These are phyloP conservation scores for Megaceryle maxima DNA, from an alignment of 2,113 vertebrate genomes.

Conservation along the genomic window DNA sequence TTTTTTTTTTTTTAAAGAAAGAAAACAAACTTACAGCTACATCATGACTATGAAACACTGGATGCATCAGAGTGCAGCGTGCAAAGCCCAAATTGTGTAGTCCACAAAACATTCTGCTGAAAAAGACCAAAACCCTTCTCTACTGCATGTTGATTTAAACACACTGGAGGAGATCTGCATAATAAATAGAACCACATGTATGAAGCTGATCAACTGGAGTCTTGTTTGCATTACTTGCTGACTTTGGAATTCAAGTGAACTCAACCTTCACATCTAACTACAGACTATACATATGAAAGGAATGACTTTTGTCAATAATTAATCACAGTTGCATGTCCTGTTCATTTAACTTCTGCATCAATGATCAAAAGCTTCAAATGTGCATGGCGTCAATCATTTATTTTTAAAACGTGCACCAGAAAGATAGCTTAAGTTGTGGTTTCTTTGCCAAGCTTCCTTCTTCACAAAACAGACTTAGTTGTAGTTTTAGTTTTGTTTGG, in stretches of 20 bases:
- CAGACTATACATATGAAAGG: background rate
- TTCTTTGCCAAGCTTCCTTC: background rate
- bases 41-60: background rate
- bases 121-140: background rate
- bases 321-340: constrained; percentile 7
- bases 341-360: background rate
- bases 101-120: background rate
- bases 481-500: too few relatives aligned
- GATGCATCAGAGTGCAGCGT: fast-evolving
- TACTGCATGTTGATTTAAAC: background rate
- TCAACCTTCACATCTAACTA: background rate
- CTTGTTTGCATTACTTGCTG: background rate
- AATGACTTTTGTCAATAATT: constrained; percentile 36
- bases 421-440: background rate
- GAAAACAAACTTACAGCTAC: background rate
- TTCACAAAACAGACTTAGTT: background rate
- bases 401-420: background rate
- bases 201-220: background rate
- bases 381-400: background rate
- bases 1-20: background rate
- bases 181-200: constrained; percentile 31
- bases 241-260: constrained; percentile 27
- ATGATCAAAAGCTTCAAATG: constrained; percentile 20
- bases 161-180: background rate
- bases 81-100: background rate